A percentile compares a stretch with the other conserved stretches of the same genome.
phyloP scores from a whole-genome alignment of 2,888 invertebrate species.

The Eupithecia subumbrata region DNA sequence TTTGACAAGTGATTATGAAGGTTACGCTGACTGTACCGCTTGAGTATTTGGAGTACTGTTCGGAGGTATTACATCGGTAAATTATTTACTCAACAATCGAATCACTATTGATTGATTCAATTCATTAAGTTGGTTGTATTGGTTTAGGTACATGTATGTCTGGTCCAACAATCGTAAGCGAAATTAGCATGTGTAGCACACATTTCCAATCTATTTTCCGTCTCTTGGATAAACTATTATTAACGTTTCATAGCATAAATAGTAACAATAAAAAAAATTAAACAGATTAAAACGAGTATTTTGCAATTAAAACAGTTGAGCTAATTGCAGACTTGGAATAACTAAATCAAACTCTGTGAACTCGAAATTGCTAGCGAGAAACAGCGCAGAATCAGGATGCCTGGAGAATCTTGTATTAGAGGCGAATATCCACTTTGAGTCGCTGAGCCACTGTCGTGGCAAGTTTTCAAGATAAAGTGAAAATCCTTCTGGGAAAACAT shows the following conservation, averaged over 20 bases:
- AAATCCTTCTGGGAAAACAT: too few relatives aligned
- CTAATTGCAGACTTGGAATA: not conserved
- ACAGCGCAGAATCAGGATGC: not conserved
- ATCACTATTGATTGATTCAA: conserved; percentile 1
- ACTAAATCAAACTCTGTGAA: not conserved
- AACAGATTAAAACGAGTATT: not conserved
- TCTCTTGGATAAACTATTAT: not conserved
- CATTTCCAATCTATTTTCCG: not conserved
- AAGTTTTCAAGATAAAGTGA: too few relatives aligned
- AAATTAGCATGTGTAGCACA: not conserved
- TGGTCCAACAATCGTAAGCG: not conserved
- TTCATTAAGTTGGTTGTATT: conserved; percentile 9
- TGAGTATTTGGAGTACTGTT: not conserved
- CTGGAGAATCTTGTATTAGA: not conserved
- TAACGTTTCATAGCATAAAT: not conserved
- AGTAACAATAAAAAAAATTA: not conserved
- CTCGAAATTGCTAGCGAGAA: not conserved
- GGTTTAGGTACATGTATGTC: not conserved
- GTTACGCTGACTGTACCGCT: not conserved
- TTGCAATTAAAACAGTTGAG: too few relatives aligned
- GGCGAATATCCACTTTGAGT: not conserved
- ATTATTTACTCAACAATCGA: conserved; percentile 6
- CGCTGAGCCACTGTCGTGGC: not conserved
- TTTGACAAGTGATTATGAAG: too few relatives aligned
- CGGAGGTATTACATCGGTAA: not conserved